Evolutionary conservation across 1,140 invertebrate species (phyloP).

Genomic region (Cecropterus lyciades): DNA sequence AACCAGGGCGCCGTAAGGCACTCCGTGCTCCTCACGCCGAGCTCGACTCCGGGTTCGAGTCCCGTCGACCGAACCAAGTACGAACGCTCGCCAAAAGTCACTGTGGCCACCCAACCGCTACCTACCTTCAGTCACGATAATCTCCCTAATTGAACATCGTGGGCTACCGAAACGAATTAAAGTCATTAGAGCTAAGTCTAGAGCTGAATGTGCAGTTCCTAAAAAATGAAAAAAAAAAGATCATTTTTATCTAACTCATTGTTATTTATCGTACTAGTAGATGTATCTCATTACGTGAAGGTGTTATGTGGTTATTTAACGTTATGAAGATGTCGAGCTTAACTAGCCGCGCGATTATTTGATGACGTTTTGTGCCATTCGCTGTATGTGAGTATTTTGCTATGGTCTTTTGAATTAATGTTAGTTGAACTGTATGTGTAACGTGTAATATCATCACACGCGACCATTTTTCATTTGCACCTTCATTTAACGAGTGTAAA

Average conservation of each 20-base stretch:
- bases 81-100: conserved; percentile 59
- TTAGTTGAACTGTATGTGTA: conserved; percentile 34
- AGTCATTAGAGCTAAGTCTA: conserved; percentile 42
- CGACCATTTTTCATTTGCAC: conserved; percentile 26
- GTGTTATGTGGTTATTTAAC: conserved; percentile 7
- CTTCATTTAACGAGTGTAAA: conserved; percentile 31
- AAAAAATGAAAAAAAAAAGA: conserved; percentile 55
- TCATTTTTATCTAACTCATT: conserved; percentile 40
- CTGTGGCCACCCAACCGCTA: conserved; percentile 54
- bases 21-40: conserved; percentile 51
- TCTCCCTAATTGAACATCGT: not conserved
- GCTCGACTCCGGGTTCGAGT: conserved; percentile 47
- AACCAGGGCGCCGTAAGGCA: conserved; percentile 50
- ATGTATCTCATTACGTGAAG: conserved; percentile 14
- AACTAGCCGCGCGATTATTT: conserved; percentile 9
- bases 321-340: conserved; percentile 1
- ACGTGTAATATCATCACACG: conserved; percentile 6
- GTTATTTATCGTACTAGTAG: conserved; percentile 37
- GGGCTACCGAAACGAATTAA: conserved; percentile 44
- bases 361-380: conserved; percentile 21
- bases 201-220: conserved; percentile 60
- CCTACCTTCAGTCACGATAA: conserved; percentile 4
- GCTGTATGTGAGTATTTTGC: conserved; percentile 41
- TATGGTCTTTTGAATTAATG: conserved; percentile 9
- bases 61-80: conserved; percentile 60